Percentiles rank a stretch among this genome's conserved stretches.
Conservation (phyloP, 2,888 invertebrate genomes). For the Quadroppia sp. region DNA sequence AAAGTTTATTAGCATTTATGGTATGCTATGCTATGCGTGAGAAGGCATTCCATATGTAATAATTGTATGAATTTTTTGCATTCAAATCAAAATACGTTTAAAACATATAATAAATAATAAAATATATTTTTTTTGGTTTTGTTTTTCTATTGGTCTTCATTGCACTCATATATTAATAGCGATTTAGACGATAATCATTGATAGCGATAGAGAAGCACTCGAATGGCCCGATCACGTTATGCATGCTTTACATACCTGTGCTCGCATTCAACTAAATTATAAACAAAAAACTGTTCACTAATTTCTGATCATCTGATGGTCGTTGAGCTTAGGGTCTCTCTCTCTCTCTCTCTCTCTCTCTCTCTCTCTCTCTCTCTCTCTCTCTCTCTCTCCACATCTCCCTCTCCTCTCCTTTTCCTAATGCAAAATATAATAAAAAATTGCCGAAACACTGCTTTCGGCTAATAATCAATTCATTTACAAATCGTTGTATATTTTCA, state of each 20-base stretch:
- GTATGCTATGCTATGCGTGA: conserved; percentile 10
- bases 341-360: too few relatives aligned
- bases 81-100: too few relatives aligned
- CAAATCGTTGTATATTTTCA: not conserved
- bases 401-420: too few relatives aligned
- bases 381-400: too few relatives aligned
- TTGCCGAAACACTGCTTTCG: not conserved
- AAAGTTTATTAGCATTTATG: not conserved
- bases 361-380: too few relatives aligned
- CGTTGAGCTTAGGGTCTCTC: not conserved
- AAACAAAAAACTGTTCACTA: not conserved
- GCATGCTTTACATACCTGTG: not conserved
- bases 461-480: conserved; percentile 24
- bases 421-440: too few relatives aligned
- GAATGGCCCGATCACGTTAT: not conserved
- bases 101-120: too few relatives aligned
- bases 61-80: too few relatives aligned
- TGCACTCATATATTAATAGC: too few relatives aligned
- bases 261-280: not conserved
- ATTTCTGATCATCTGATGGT: not conserved
- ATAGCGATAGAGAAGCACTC: not conserved
- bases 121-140: too few relatives aligned
- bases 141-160: too few relatives aligned
- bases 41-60: not conserved
- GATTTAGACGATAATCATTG: too few relatives aligned